Conservation (phyloP, 2,797 vertebrate species). For the Gallinago stenura region DNA sequence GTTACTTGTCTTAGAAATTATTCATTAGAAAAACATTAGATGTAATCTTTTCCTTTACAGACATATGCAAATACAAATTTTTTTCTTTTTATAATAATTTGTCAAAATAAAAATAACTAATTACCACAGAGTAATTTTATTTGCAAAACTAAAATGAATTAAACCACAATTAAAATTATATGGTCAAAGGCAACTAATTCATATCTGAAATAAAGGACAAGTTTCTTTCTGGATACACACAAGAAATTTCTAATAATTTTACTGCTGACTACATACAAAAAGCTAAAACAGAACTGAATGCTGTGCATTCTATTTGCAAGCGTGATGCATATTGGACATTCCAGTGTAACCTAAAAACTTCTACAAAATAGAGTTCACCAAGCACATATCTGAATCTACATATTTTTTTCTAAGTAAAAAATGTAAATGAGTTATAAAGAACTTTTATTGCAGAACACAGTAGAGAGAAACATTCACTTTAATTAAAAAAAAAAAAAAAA, state of each 20-base stretch:
- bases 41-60: neutral
- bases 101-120: neutral
- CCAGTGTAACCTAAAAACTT: neutral
- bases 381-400: neutral
- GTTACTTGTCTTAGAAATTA: neutral
- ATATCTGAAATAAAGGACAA: neutral
- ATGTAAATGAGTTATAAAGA: neutral
- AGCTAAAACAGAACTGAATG: neutral
- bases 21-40: neutral
- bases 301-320: neutral
- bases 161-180: neutral
- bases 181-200: neutral
- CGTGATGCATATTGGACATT: neutral
- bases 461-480: neutral
- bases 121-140: neutral
- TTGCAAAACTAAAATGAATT: neutral
- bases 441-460: neutral
- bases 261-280: neutral
- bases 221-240: neutral
- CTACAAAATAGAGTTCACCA: neutral
- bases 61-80: neutral
- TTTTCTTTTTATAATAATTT: neutral
- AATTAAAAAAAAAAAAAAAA: conserved; percentile 13
- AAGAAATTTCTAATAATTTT: neutral
- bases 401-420: conserved; percentile 10